phyloP scores from a whole-genome alignment of 1,140 invertebrate genomes.

The Drosophila ogumai region DNA sequence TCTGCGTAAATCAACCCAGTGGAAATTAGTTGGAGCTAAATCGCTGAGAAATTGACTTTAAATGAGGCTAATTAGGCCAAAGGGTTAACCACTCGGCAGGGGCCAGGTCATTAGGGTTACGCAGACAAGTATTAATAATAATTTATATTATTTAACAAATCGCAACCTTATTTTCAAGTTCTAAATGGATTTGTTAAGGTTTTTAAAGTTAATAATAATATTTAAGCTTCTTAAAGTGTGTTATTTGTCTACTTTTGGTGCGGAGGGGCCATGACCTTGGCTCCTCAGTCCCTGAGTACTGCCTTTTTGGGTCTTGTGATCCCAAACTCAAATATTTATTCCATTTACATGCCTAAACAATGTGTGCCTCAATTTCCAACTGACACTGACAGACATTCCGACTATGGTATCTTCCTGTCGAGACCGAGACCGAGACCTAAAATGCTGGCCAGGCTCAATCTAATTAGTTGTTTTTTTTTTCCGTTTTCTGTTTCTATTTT shows the following conservation, averaged over 20 bases:
- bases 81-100: constrained; percentile 4
- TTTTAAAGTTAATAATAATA: not conserved
- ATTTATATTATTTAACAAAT: not conserved
- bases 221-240: not conserved
- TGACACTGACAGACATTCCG: constrained; percentile 32
- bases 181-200: not conserved
- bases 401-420: constrained; percentile 8
- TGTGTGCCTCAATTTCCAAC: constrained; percentile 3
- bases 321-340: constrained; percentile 50
- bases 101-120: constrained; percentile 1
- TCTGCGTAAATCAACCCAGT: constrained; percentile 6
- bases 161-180: not conserved
- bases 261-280: constrained; percentile 15
- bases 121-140: not conserved
- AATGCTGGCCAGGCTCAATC: constrained; percentile 36
- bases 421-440: constrained; percentile 3
- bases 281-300: not conserved
- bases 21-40: constrained; percentile 61
- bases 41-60: constrained; percentile 65
- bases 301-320: constrained; percentile 17
- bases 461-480: constrained; percentile 34
- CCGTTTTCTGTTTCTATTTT: constrained; percentile 30
- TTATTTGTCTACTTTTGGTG: not conserved
- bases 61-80: constrained; percentile 57
- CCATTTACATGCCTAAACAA: constrained; percentile 46